Evolutionary conservation across 2,888 invertebrate genomes (phyloP).

Genomic region (Eurytoma californica): DNA sequence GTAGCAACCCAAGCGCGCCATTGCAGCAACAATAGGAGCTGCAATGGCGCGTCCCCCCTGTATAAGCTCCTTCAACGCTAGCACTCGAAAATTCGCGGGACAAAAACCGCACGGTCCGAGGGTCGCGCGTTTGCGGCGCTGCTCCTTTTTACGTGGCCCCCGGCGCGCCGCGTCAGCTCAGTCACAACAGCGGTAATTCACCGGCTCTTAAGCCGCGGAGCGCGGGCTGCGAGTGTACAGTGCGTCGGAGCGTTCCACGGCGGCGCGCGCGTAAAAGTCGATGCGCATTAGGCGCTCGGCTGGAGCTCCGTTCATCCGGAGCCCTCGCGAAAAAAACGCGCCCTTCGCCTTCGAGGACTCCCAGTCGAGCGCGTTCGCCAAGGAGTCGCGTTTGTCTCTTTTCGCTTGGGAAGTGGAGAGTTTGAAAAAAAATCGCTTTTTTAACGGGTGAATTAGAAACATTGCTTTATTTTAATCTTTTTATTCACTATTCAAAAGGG

Average conservation of each 20-base stretch:
- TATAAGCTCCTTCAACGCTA: too few relatives aligned
- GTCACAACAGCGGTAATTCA: slow-evolving; percentile 45
- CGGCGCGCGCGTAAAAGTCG: slow-evolving; percentile 45
- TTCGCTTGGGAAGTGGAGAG: not conserved
- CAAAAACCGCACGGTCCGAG: not conserved
- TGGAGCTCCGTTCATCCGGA: slow-evolving; percentile 47
- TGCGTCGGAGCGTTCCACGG: slow-evolving; percentile 12
- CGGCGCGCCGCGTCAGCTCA: slow-evolving; percentile 3
- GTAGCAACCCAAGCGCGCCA: too few relatives aligned
- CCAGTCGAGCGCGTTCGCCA: not conserved
- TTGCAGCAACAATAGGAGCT: too few relatives aligned
- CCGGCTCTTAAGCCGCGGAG: not conserved
- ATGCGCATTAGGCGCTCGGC: slow-evolving; percentile 44
- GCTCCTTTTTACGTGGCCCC: not conserved
- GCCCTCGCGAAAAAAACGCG: not conserved
- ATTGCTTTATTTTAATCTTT: too few relatives aligned
- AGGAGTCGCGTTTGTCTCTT: not conserved
- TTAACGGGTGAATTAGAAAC: too few relatives aligned
- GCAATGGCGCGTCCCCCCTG: too few relatives aligned
- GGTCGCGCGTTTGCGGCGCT: not conserved
- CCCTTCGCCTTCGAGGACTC: not conserved
- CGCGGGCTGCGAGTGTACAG: not conserved
- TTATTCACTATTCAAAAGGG: too few relatives aligned
- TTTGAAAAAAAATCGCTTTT: too few relatives aligned
- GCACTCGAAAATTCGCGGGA: not conserved